Base-by-base conservation (phyloP, 2,797 vertebrate genomes). In the Benthosema pterotum region DNA sequence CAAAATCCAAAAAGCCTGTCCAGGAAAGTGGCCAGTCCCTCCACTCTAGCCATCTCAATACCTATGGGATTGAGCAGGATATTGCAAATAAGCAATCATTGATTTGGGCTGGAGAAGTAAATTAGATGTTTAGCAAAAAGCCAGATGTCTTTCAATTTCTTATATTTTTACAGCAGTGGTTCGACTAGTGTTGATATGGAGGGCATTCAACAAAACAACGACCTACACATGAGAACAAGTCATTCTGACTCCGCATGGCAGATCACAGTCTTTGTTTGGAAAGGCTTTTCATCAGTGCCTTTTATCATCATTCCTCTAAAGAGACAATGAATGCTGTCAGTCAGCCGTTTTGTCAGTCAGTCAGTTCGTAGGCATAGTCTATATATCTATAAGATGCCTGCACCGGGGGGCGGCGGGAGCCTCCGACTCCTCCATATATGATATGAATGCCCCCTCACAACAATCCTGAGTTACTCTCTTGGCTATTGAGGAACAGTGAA, bases 311-410 rank as follows among this genome's bases (percentile, higher is more conserved):
- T 69, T 80, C 75, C 79, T 82, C 76, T 74, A 72, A 80, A 73
- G 72, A 82, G 76, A 87, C 80, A 84, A 85, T 83, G 54, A 84
- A 83, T 8, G 78, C 79, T 83, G 85, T 85, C 85, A 83, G 28
- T 32, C 28, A 32, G 28, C 2, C 28, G 28, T 32, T 32, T 32
- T 32, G 28, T 32, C 52, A 28, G 75, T 78, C 78, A 71, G 71
- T 73, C 73, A 78, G 70, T 66, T 69, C 4, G 48, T 65, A 72
- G 69, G 25, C 51, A 60, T 53, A 19, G 72, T 69, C 68, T 71
- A 63, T 71, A 63, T 25, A 25, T 25, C 22, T 74, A 52, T 74
- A 52, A 69, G 49, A 67, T 77, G 77, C 28, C 65, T 8, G 72
- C 76, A 80, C 75, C 59, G 50, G 67, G 78, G 73, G 68, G 67